Base-by-base conservation (phyloP, 2,888 invertebrate species). In the Shargacucullia verbasci region DNA sequence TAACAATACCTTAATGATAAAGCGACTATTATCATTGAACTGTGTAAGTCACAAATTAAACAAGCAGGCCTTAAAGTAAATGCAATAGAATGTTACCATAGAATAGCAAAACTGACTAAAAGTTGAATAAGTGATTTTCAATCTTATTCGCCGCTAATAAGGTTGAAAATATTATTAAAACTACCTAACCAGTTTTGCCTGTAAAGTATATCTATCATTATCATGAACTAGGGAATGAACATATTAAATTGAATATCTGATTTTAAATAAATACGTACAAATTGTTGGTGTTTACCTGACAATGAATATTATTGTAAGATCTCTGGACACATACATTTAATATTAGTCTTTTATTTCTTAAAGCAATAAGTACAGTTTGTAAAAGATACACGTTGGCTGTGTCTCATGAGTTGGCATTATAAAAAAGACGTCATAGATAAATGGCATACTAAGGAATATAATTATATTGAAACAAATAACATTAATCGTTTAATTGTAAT, bases 31-130 rank as follows among this genome's bases (percentile, higher is more conserved):
- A 40, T 53, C 39, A 43, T 48, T 54, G 44, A 60, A 60, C 34
- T 25, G 52, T 53, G 43, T 58, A 65, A 73, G 77, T 73, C 61
- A 70, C 66, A 70, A 73, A 61, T 56, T 12, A 58, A 62, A 69
- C 50, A 56, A 64, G 73, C 74, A 73, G 74, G 74, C 74, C 70
- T 76, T 74, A 77, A 41, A 37, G 9, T 59, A 58, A 58, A 48
- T 68, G 68, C 78, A 75, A 71, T 77, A 74, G 57, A 59, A 64
- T 59, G 75, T 75, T 75, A 75, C 75, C 78, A 75, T 77, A 68
- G 41, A 59, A 25, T 56, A 63, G 47, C 69, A 47, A 65, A 74
- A 63, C 61, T 70, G 59, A 15, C 54, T 52, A 56, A 66, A 59
- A 43, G 20, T 43, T 56, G 15, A 54, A 31, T 12, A 34, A 33